A percentile compares a stretch with the other conserved stretches of the same genome.
phyloP scores from a whole-genome alignment of 2,888 invertebrate genomes.

The Agapostemon virescens region DNA sequence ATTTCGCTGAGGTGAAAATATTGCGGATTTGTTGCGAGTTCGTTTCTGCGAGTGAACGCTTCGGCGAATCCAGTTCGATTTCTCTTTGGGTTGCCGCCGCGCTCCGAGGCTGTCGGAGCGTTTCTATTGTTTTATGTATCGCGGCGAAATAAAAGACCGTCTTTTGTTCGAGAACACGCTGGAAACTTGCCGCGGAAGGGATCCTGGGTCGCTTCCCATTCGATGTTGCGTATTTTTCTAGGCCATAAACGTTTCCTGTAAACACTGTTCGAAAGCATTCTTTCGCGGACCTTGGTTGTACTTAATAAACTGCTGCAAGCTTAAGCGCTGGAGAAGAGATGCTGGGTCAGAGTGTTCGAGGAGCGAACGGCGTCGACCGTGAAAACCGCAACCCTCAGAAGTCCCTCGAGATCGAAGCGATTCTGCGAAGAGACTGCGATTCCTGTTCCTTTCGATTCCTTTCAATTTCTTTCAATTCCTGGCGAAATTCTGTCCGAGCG shows the following conservation, averaged over 20 bases:
- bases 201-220: neutral
- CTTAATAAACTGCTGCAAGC: neutral
- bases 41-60: neutral
- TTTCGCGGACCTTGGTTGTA: neutral
- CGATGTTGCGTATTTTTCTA: neutral
- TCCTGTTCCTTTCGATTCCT: neutral
- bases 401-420: neutral
- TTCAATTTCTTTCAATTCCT: neutral
- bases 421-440: neutral
- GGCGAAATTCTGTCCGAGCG: neutral
- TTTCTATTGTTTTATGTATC: neutral
- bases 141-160: neutral
- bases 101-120: neutral
- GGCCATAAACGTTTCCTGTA: neutral
- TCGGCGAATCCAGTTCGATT: neutral
- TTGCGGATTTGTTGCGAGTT: neutral
- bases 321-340: neutral
- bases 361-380: neutral
- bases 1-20: neutral
- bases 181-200: neutral
- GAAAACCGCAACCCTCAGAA: neutral
- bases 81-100: neutral
- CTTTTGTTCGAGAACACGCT: neutral
- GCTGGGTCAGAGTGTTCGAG: neutral
- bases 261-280: neutral